Base-by-base conservation (phyloP, 2,113 vertebrate species). In the Carollia perspicillata region DNA sequence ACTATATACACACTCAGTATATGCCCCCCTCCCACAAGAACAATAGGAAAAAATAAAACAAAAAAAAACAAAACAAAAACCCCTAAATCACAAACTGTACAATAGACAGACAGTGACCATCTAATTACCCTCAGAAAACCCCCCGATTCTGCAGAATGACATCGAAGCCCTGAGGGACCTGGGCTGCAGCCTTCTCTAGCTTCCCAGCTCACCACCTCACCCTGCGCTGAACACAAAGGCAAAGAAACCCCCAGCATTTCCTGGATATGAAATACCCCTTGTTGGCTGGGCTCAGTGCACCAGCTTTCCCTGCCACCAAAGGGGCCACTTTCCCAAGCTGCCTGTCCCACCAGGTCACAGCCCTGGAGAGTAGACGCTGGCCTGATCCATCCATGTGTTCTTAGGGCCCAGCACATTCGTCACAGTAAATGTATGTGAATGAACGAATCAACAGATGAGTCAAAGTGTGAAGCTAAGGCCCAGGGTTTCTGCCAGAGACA, bases 171-270 rank as follows among this genome's bases (percentile, higher is more conserved):
- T 12, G 6, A 33, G 51, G 85, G 8, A 33, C 12, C 65, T 28
- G 85, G 71, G 37, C 44, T 26, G 18, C 47, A 84, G 60, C 16
- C 89, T 63, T 44, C 47, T 20, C 37, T 53, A 30, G 26, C 5
- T 26, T 53, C 85, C 22, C 1, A 9, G 33, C 7, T 86, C 37
- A 35, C 0, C 1, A 0, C 42, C 4, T 28, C 20, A 26, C 23
- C 28, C 2, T 0, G 0, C 60, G 16, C 12, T 0, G 13, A 78
- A 35, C 33, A 6, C 20, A 49, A 33, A 23, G 35, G 60, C 16
- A 87, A 55, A 58, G 49, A 40, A 22, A 51, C 30, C 10, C 5
- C 51, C 53, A n/a, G 68, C 7, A n/a, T 58, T 49, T 4, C 40
- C 44, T 47, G 74, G 40, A 16, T 14, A 3, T 78, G 71, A 84